Percentiles rank a stretch among this genome's conserved stretches.
These are phyloP conservation scores for Perca schrenkii DNA, from an alignment of 2,113 vertebrate species.

Conservation along the genomic window DNA sequence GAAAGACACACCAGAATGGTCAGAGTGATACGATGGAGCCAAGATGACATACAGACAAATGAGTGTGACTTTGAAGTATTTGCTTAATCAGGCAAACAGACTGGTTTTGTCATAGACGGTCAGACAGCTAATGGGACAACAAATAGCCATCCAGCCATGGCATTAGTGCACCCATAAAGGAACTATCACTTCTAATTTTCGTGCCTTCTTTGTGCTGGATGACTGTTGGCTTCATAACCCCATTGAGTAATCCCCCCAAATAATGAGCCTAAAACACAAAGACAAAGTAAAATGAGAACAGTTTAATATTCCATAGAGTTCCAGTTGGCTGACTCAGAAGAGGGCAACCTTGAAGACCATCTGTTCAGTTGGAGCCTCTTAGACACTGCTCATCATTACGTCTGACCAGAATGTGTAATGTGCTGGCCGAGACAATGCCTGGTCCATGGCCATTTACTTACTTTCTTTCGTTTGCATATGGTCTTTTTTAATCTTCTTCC, in stretches of 20 bases:
- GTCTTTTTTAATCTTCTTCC: background rate
- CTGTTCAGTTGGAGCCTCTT: slow-evolving; percentile 65
- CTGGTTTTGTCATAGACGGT: background rate
- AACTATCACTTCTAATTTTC: background rate
- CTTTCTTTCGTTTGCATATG: background rate
- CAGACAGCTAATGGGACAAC: slow-evolving; percentile 5
- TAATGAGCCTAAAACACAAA: slow-evolving; percentile 21
- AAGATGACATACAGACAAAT: slow-evolving; percentile 4
- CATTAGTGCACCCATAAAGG: background rate
- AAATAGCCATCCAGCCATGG: slow-evolving; percentile 7
- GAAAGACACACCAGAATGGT: slow-evolving; percentile 6
- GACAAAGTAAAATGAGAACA: slow-evolving; percentile 41
- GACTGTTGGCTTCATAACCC: slow-evolving; percentile 1
- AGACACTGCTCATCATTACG: slow-evolving; percentile 42
- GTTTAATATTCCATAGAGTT: slow-evolving; percentile 56
- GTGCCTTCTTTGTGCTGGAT: background rate
- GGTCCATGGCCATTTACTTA: background rate
- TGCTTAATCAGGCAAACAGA: slow-evolving; percentile 23
- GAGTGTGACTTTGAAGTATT: slow-evolving; percentile 18
- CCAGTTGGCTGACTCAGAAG: slow-evolving; percentile 59
- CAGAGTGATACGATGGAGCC: slow-evolving; percentile 7
- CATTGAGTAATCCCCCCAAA: slow-evolving; percentile 13
- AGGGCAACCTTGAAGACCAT: slow-evolving; percentile 72
- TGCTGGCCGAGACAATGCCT: background rate
- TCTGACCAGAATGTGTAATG: slow-evolving; percentile 67